Evolutionary conservation across 2,797 vertebrate genomes (phyloP).

Genomic region (Sebastes itinus): DNA sequence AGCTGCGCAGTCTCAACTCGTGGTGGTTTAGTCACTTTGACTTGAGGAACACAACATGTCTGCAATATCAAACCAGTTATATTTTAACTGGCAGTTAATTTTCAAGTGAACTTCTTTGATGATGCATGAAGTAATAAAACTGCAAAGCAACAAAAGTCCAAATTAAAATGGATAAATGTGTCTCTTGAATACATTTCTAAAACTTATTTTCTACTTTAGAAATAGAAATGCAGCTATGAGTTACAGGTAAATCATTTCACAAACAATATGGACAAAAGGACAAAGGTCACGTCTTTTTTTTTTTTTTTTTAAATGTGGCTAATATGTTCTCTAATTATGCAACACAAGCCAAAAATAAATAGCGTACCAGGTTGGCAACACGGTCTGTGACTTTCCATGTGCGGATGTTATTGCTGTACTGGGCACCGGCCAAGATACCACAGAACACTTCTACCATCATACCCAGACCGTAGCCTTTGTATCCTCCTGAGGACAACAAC

Average conservation of each 20-base stretch:
- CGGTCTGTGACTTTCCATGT: constrained; percentile 81
- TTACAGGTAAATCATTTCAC: neutral
- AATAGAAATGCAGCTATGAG: neutral
- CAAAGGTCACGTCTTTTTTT: neutral
- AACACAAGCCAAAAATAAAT: neutral
- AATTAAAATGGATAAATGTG: neutral
- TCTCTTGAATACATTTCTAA: neutral
- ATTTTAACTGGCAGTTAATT: neutral
- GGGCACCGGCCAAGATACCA: constrained; percentile 79
- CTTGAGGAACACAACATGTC: neutral
- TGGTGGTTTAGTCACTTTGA: neutral
- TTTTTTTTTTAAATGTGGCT: neutral
- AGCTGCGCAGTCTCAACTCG: neutral
- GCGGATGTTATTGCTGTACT: constrained; percentile 80
- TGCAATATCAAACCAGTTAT: neutral
- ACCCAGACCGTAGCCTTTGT: constrained; percentile 83
- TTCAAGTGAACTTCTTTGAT: neutral
- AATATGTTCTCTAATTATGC: neutral
- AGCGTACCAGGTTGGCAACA: constrained; percentile 78
- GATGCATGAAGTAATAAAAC: neutral
- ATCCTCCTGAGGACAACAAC: constrained; percentile 71
- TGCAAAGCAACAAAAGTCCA: neutral
- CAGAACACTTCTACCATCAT: constrained; percentile 86
- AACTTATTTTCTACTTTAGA: neutral
- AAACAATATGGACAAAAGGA: neutral